Evolutionary conservation across 1,140 invertebrate species (phyloP), one percentile per base, ranked within the genome.

Genomic region (Sinella curviseta): DNA sequence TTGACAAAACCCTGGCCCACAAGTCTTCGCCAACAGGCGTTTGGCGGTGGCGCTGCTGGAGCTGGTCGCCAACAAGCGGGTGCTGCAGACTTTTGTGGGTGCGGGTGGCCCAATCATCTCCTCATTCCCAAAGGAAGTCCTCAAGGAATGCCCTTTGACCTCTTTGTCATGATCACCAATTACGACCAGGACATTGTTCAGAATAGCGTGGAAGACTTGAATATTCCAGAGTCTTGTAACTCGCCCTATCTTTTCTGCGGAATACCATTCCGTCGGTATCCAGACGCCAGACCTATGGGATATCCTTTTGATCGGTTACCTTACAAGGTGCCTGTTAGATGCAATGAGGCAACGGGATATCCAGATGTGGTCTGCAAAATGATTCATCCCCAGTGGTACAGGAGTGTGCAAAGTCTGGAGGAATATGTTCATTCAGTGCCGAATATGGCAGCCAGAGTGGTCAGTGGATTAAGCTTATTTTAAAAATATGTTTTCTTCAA

Each of bases 131-230:
- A 79, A 54, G 84, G 84, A 35, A 82, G 57, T n/a, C 79, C 35
- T n/a, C 80, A 81, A 35, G 85, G 84, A 65, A 84, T 85, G 83
- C 54, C 73, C 0, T 84, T 81, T 74, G 79, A 82, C 55, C 78
- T 84, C 3, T 85, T 84, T 55, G 85, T 83, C n/a, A 84, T 83
- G 80, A 57, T 84, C 16, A 82, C 84, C 14, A 79, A 83, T 60
- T 81, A 65, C 48, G 70, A 77, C 0, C 24, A 82, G 34, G 84
- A 75, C 74, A 26, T 20, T 39, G 74, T 75, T 30, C 74, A 48
- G 28, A 24, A 75, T 30, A 75, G 34, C 39, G 3, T 54, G 1
- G 35, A 54, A 4, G 36, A 75, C 24, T 36, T 75, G 74, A 75
- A 75, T 8, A 57, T 55, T 77, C 39, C 14, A 2, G 75, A 57